phyloP scores from a whole-genome alignment of 2,113 vertebrate genomes.

The Acanthisitta chloris region DNA sequence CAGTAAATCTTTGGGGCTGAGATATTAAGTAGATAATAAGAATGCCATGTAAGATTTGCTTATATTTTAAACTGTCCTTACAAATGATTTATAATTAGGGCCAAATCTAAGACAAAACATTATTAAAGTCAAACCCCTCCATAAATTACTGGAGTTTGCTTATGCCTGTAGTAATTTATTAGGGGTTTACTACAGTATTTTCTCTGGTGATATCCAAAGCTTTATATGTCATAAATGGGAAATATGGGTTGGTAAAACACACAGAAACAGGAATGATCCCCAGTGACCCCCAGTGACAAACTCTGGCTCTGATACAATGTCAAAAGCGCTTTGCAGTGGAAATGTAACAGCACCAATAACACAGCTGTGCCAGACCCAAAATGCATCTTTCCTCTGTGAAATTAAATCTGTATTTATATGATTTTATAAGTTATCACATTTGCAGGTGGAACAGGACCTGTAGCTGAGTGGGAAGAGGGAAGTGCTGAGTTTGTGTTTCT shows the following conservation, averaged over 20 bases:
- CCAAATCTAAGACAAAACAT: conserved; percentile 76
- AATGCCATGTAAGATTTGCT: conserved; percentile 74
- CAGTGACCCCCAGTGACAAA: neutral
- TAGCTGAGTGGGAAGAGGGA: neutral
- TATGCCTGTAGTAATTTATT: conserved; percentile 64
- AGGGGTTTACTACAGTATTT: conserved; percentile 62
- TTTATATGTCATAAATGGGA: conserved; percentile 46
- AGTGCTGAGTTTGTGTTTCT: rapidly evolving
- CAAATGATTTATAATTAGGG: conserved; percentile 76
- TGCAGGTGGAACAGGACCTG: neutral
- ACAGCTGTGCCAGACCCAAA: neutral
- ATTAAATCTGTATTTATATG: neutral
- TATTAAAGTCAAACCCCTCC: conserved; percentile 72
- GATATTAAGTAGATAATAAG: conserved; percentile 78
- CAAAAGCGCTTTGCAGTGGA: neutral
- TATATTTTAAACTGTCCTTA: conserved; percentile 73
- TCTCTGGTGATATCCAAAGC: conserved; percentile 45
- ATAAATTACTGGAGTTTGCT: conserved; percentile 68
- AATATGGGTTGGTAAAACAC: conserved; percentile 19
- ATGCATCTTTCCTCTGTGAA: neutral
- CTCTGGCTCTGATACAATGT: neutral
- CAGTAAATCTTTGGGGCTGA: conserved; percentile 67
- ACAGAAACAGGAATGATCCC: neutral
- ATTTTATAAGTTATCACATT: neutral
- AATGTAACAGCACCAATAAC: neutral